A percentile compares a stretch with the other conserved stretches of the same genome.
Evolutionary conservation across 2,797 vertebrate species (phyloP).

Genomic region (Thripadectes ignobilis): DNA sequence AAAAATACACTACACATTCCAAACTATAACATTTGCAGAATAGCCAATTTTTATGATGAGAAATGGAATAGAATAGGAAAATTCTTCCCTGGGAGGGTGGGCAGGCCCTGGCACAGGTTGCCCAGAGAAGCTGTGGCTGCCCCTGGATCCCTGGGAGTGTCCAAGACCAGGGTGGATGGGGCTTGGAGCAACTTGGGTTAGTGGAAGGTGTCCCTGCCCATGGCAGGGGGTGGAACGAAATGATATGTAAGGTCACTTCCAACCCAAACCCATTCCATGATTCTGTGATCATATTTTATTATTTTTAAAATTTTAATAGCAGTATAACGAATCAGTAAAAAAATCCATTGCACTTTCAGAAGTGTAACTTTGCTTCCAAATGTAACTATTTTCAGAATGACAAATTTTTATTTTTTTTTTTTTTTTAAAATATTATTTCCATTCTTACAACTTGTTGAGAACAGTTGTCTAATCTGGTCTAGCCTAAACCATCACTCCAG

Average conservation of each 20-base stretch:
- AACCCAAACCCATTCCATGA: no score
- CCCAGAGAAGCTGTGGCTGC: background rate
- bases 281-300: background rate
- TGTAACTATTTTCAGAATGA: background rate
- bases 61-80: background rate
- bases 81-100: background rate
- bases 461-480: constrained; percentile 62
- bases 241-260: background rate
- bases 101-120: background rate
- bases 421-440: background rate
- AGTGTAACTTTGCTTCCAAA: constrained; percentile 50
- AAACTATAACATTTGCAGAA: background rate
- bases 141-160: background rate
- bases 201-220: background rate
- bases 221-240: background rate
- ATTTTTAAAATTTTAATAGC: background rate
- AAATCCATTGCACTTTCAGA: background rate
- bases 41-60: constrained; percentile 58
- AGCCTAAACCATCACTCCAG: constrained; percentile 76
- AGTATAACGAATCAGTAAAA: background rate
- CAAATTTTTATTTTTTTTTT: background rate
- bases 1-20: background rate
- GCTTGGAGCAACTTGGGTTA: background rate
- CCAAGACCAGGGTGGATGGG: background rate
- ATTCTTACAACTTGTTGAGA: constrained; percentile 37